phyloP scores from a whole-genome alignment of 92 coral and sea anemone species.

The Pocillopora grandis region DNA sequence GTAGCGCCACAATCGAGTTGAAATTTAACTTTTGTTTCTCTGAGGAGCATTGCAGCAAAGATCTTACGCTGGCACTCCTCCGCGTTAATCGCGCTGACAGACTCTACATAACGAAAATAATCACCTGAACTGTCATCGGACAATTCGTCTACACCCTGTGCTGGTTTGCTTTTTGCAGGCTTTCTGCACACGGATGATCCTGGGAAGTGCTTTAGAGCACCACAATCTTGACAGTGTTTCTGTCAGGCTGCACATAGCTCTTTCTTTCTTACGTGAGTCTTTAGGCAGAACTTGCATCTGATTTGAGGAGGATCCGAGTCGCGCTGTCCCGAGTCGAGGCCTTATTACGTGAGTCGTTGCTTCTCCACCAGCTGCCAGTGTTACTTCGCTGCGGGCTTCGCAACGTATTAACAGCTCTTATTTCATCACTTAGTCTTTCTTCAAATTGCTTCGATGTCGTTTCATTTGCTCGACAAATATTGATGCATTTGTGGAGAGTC shows the following conservation, averaged over 20 bases:
- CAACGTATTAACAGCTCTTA: constrained; percentile 4
- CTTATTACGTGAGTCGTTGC: not conserved
- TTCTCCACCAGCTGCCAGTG: not conserved
- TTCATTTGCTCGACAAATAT: constrained; percentile 10
- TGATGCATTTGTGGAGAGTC: constrained; percentile 9
- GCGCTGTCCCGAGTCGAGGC: not conserved
- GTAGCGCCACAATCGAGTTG: too few relatives aligned
- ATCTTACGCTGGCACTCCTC: too few relatives aligned
- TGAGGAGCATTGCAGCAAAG: too few relatives aligned
- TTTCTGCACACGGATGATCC: constrained; percentile 7
- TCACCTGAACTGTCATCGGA: too few relatives aligned
- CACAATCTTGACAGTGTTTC: constrained; percentile 9
- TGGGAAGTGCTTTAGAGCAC: not conserved
- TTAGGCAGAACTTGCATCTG: constrained; percentile 30
- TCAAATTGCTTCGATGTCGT: not conserved
- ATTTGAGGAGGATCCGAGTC: constrained; percentile 11
- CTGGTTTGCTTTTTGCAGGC: constrained; percentile 3
- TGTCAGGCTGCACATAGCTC: constrained; percentile 40
- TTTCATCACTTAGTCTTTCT: not conserved
- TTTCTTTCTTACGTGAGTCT: constrained; percentile 28
- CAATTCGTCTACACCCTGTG: constrained; percentile 3
- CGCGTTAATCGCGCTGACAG: too few relatives aligned
- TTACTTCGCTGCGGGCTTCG: not conserved
- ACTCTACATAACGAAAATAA: too few relatives aligned
- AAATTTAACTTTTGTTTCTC: too few relatives aligned